These are phyloP conservation scores for Calephelis nemesis DNA, from an alignment of 1,140 invertebrate genomes.

Conservation along the genomic window DNA sequence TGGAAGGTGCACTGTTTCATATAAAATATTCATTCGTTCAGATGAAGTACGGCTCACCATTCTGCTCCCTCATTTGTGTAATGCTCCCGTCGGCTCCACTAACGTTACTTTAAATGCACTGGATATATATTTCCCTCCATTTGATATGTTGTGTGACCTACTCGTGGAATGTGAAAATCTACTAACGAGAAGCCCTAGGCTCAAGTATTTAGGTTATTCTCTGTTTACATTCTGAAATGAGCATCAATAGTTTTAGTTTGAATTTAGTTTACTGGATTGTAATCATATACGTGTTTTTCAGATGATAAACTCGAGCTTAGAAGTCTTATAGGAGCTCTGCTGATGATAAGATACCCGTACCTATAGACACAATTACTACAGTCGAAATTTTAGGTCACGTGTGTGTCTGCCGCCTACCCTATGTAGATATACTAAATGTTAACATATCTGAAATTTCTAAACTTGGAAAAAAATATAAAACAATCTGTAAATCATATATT, in stretches of 20 bases:
- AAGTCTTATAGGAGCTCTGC: too few species aligned
- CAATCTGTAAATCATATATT: too few species aligned
- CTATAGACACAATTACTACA: too few species aligned
- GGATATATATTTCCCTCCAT: slow-evolving; percentile 30
- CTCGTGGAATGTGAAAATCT: neutral
- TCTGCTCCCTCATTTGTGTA: slow-evolving; percentile 35
- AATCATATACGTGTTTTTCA: too few species aligned
- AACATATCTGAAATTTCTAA: too few species aligned
- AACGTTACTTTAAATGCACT: slow-evolving; percentile 32
- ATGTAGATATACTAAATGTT: too few species aligned
- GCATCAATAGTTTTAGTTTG: neutral
- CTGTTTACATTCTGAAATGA: neutral
- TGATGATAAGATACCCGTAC: too few species aligned
- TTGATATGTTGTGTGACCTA: slow-evolving; percentile 12
- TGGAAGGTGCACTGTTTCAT: slow-evolving; percentile 45
- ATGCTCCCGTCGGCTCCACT: slow-evolving; percentile 29
- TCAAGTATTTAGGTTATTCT: neutral
- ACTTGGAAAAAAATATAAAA: too few species aligned
- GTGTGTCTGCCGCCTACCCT: too few species aligned
- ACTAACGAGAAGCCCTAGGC: slow-evolving; percentile 4
- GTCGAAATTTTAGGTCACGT: too few species aligned
- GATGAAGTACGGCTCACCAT: slow-evolving; percentile 25
- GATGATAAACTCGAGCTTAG: too few species aligned
- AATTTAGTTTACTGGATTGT: too few species aligned
- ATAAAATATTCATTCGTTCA: slow-evolving; percentile 47